These are phyloP conservation scores for Sus scrofa DNA, from an alignment of 2,113 vertebrate genomes.

Conservation along the genomic window DNA sequence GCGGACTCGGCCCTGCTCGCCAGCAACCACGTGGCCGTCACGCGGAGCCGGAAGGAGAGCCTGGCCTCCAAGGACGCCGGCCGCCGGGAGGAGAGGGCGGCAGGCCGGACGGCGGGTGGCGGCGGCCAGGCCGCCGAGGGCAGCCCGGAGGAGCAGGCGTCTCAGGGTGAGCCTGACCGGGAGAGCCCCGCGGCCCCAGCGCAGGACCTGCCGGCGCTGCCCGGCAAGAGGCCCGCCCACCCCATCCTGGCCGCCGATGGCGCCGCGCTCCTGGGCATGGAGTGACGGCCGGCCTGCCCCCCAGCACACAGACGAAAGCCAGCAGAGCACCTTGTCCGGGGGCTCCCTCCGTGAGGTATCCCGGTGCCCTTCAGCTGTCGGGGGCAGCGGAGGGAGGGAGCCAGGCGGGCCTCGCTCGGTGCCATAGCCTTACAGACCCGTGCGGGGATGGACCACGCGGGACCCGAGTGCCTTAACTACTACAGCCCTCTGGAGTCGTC, in stretches of 20 bases:
- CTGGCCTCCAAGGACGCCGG: conserved; percentile 59
- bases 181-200: conserved; percentile 83
- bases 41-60: conserved; percentile 82
- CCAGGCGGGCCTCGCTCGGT: conserved; percentile 78
- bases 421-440: conserved; percentile 85
- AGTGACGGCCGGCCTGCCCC: conserved; percentile 87
- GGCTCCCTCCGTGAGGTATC: conserved; percentile 20
- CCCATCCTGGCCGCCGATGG: conserved; percentile 88
- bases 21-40: conserved; percentile 67
- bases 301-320: conserved; percentile 70
- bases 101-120: background rate
- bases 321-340: conserved; percentile 73
- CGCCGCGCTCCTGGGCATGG: conserved; percentile 88
- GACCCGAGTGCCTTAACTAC: conserved; percentile 97
- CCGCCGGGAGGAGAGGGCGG: conserved; percentile 75
- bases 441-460: conserved; percentile 82
- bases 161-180: conserved; percentile 63
- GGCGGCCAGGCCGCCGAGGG: background rate
- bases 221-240: conserved; percentile 87
- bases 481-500: conserved; percentile 91
- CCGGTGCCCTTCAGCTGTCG: conserved; percentile 41
- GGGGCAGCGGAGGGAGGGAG: background rate
- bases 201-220: conserved; percentile 91
- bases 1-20: conserved; percentile 73
- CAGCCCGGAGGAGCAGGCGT: conserved; percentile 76